These are phyloP conservation scores for Conus ventricosus DNA, from an alignment of 1,140 invertebrate genomes.

Conservation along the genomic window DNA sequence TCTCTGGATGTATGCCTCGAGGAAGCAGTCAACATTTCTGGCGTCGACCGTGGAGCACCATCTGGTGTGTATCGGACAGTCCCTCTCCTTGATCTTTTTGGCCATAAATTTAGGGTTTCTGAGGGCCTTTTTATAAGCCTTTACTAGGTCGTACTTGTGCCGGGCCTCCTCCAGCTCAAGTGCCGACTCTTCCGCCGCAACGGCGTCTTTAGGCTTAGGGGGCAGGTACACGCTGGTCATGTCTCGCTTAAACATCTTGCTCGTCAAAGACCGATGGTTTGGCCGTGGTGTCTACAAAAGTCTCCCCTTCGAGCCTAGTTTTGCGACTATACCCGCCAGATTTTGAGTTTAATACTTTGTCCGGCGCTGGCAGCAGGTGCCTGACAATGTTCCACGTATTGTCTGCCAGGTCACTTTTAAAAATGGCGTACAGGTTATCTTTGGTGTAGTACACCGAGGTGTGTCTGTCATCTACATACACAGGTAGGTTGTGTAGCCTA, in stretches of 20 bases:
- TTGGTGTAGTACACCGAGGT: too few relatives aligned
- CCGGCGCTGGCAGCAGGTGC: background rate
- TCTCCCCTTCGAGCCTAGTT: background rate
- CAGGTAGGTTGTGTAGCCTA: too few relatives aligned
- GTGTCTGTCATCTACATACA: too few relatives aligned
- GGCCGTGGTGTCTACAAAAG: background rate
- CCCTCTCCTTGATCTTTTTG: slow-evolving; percentile 2
- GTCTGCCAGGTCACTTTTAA: background rate
- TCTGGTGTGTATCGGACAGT: slow-evolving; percentile 24
- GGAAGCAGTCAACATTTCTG: slow-evolving; percentile 5
- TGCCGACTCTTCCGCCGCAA: too few relatives aligned
- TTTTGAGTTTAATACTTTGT: slow-evolving; percentile 1
- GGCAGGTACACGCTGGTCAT: too few relatives aligned
- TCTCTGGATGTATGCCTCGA: background rate
- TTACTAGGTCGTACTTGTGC: background rate
- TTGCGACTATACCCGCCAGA: too few relatives aligned
- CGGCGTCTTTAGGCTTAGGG: too few relatives aligned
- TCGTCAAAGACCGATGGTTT: background rate
- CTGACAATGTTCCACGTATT: slow-evolving; percentile 18
- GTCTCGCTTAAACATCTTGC: background rate
- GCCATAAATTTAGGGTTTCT: slow-evolving; percentile 14
- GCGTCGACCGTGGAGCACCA: slow-evolving; percentile 17
- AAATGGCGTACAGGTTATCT: slow-evolving; percentile 6
- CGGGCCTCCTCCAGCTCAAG: too few relatives aligned
- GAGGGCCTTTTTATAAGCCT: slow-evolving; percentile 1